Evolutionary conservation across 2,797 vertebrate genomes (phyloP).

Genomic region (Neoniphon sammara): DNA sequence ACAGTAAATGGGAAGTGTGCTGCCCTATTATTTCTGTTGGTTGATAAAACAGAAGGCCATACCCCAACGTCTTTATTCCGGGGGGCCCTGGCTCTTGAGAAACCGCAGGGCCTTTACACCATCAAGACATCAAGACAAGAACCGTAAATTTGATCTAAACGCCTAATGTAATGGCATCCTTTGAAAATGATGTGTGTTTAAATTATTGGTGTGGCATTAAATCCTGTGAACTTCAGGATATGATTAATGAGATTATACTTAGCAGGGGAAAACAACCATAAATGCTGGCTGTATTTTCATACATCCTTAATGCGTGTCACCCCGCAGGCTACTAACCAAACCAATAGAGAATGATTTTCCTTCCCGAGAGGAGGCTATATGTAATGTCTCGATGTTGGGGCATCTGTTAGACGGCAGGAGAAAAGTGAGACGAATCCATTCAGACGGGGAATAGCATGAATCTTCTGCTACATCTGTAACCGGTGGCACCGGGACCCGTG

Average conservation of each 20-base stretch:
- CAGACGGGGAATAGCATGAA: slow-evolving; percentile 43
- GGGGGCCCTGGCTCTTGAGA: slow-evolving; percentile 13
- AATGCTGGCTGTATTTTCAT: slow-evolving; percentile 61
- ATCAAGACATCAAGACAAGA: slow-evolving; percentile 13
- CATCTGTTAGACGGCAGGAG: slow-evolving; percentile 32
- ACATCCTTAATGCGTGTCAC: slow-evolving; percentile 53
- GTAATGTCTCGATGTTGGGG: slow-evolving; percentile 36
- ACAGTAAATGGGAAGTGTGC: slow-evolving; percentile 78
- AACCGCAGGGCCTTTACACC: slow-evolving; percentile 14
- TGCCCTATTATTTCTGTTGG: slow-evolving; percentile 71
- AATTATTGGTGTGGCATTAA: slow-evolving; percentile 63
- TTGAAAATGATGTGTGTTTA: slow-evolving; percentile 55
- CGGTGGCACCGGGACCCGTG: slow-evolving; percentile 21
- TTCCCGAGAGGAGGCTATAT: slow-evolving; percentile 22
- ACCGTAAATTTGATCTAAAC: slow-evolving; percentile 57
- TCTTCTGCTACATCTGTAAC: slow-evolving; percentile 31
- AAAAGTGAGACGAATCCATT: slow-evolving; percentile 53
- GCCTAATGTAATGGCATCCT: slow-evolving; percentile 48
- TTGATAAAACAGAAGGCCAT: slow-evolving; percentile 66
- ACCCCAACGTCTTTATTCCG: slow-evolving; percentile 66
- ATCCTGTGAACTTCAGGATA: slow-evolving; percentile 43
- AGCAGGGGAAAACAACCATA: slow-evolving; percentile 57
- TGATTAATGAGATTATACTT: slow-evolving; percentile 73
- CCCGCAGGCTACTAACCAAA: slow-evolving; percentile 44
- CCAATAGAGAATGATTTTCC: slow-evolving; percentile 43